Conservation (phyloP, 2,113 vertebrate genomes). For the Pterocles orientalis region DNA sequence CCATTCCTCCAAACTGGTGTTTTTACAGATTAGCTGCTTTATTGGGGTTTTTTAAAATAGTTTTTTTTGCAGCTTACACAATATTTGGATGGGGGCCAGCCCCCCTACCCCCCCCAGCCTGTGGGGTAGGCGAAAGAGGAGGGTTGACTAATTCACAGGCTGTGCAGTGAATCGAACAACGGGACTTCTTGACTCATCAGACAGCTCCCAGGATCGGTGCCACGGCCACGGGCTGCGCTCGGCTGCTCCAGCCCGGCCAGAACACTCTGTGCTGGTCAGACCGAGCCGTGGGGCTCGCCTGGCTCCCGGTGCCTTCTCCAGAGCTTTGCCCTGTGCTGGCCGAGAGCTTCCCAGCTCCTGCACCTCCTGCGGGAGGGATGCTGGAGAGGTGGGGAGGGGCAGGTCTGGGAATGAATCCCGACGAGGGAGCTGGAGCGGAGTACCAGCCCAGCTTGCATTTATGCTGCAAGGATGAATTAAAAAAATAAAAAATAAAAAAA, state of each 20-base stretch:
- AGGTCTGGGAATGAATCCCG: neutral
- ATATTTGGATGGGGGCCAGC: conserved; percentile 7
- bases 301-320: neutral
- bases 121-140: neutral
- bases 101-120: neutral
- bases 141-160: conserved; percentile 19
- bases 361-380: neutral
- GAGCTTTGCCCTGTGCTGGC: neutral
- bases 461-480: neutral
- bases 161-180: neutral
- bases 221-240: neutral
- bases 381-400: neutral
- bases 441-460: neutral
- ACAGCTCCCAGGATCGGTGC: neutral
- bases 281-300: accelerated
- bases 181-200: conserved; percentile 17
- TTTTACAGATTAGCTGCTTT: neutral
- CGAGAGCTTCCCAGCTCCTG: accelerated
- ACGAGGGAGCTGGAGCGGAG: neutral
- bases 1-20: neutral
- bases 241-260: neutral
- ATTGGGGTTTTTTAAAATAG: neutral
- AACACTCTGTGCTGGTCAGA: neutral
- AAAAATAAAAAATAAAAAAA: neutral
- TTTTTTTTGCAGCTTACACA: neutral